Conservation (phyloP, 1,140 invertebrate genomes). For the Bombus haemorrhoidalis region DNA sequence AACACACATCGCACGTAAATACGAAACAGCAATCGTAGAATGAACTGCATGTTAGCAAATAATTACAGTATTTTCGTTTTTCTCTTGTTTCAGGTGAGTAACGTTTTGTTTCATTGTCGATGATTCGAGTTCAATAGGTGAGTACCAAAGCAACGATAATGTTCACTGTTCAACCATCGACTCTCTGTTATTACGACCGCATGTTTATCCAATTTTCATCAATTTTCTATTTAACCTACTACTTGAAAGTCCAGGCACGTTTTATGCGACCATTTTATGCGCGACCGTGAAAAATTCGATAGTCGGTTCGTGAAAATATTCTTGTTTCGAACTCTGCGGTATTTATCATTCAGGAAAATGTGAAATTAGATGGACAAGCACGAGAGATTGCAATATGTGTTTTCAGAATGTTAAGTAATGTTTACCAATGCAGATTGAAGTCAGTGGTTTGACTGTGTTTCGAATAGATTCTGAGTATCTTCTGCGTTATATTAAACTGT, state of each 20-base stretch:
- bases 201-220: constrained; percentile 22
- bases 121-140: constrained; percentile 29
- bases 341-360: neutral
- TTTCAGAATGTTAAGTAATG: neutral
- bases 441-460: too few relatives aligned
- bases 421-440: neutral
- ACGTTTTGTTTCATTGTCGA: constrained; percentile 16
- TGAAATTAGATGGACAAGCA: neutral
- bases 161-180: neutral
- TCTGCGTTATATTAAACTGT: too few relatives aligned
- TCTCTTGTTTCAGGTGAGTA: constrained; percentile 36
- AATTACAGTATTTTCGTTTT: constrained; percentile 6
- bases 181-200: constrained; percentile 8
- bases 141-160: constrained; percentile 11
- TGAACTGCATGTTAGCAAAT: neutral
- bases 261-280: neutral
- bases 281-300: constrained; percentile 23
- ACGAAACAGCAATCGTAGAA: neutral
- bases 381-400: neutral
- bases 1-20: neutral
- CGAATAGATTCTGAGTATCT: neutral
- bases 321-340: neutral
- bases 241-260: neutral
- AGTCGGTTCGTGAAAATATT: neutral
- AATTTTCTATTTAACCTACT: neutral